phyloP scores from a whole-genome alignment of 1,140 invertebrate species.

The Oryctes rhinoceros region DNA sequence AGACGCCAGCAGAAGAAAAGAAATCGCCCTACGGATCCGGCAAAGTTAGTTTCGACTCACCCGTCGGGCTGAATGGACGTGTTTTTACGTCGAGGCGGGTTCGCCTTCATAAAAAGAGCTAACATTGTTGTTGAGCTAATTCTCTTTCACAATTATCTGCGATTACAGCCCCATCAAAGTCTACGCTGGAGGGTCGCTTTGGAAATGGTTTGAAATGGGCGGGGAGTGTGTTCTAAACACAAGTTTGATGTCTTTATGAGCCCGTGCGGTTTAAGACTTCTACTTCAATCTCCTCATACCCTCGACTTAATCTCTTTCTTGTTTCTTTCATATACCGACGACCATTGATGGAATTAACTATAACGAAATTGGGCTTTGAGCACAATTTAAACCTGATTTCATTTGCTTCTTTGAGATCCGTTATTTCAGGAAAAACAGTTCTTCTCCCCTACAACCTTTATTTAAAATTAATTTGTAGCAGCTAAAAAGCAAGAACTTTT shows the following conservation, averaged over 20 bases:
- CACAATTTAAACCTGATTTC: too few species aligned
- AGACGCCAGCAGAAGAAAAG: not conserved
- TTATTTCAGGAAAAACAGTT: too few species aligned
- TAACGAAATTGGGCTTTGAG: not conserved
- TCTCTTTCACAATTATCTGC: constrained; percentile 56
- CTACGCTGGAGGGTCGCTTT: constrained; percentile 38
- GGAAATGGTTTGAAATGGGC: constrained; percentile 3
- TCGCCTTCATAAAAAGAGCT: constrained; percentile 53
- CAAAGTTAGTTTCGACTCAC: constrained; percentile 53
- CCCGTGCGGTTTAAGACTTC: constrained; percentile 44
- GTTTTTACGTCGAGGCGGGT: constrained; percentile 8
- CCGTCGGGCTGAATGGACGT: constrained; percentile 41
- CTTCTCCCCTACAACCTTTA: too few species aligned
- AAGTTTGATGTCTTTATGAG: constrained; percentile 54
- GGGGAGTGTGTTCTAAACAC: constrained; percentile 44
- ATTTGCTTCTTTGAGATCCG: too few species aligned
- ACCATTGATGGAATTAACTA: not conserved
- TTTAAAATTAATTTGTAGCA: too few species aligned
- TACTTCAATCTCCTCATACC: not conserved
- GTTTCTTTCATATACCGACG: not conserved
- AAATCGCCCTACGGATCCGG: constrained; percentile 47
- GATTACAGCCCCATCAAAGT: constrained; percentile 56
- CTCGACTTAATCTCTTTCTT: not conserved
- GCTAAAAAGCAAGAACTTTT: too few species aligned
- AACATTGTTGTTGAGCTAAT: constrained; percentile 57